Conservation (phyloP, 2,797 vertebrate genomes). For the Argyrosomus regius region DNA sequence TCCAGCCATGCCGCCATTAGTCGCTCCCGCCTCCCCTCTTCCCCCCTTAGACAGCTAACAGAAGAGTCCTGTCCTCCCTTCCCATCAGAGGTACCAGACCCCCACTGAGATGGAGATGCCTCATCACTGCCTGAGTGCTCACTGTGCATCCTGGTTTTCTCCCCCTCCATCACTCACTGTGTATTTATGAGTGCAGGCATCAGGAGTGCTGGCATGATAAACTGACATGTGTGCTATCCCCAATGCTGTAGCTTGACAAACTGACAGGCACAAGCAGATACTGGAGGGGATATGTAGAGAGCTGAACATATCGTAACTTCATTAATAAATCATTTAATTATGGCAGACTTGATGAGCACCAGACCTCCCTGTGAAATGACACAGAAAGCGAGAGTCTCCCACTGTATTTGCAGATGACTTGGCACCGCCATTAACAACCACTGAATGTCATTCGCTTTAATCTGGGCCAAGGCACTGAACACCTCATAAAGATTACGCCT, state of each 20-base stretch:
- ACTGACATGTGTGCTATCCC: constrained; percentile 34
- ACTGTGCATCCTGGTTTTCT: constrained; percentile 14
- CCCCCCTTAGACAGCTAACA: constrained; percentile 44
- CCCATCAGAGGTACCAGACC: constrained; percentile 45
- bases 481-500: constrained; percentile 6
- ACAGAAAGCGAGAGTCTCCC: constrained; percentile 6
- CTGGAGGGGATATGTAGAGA: constrained; percentile 18
- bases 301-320: constrained; percentile 9
- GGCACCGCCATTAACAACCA: not conserved
- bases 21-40: constrained; percentile 16
- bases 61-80: constrained; percentile 56
- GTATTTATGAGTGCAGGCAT: constrained; percentile 50
- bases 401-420: constrained; percentile 25
- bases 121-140: constrained; percentile 58
- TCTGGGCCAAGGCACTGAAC: not conserved
- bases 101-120: constrained; percentile 57
- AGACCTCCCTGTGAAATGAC: constrained; percentile 30
- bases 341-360: constrained; percentile 6
- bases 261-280: constrained; percentile 31
- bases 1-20: constrained; percentile 43
- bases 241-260: constrained; percentile 40
- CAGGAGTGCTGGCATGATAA: constrained; percentile 47
- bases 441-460: not conserved
- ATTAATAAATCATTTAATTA: constrained; percentile 54
- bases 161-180: constrained; percentile 37